Base-by-base conservation (phyloP, 1,140 invertebrate genomes). In the Psix sp. region DNA sequence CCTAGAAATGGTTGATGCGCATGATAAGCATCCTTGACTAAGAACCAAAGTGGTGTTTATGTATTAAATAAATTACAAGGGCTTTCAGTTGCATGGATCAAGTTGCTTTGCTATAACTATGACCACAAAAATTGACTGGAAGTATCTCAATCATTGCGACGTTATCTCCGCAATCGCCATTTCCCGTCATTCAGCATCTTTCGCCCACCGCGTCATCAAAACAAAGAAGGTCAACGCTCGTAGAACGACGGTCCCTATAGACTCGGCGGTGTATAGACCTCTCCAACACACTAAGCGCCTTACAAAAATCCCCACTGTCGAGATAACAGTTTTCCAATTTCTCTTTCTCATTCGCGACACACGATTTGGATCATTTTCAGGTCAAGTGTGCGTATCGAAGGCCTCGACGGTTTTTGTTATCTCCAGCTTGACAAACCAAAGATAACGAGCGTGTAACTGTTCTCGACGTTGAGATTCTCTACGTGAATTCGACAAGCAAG, bases 211-310 rank as follows among this genome's bases (percentile, higher is more conserved):
- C 31, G 18, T 38, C 29, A n/a, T 52, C 60, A 65, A 65, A 65
- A 65, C 60, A 65, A 65, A 65, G 59, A 56, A 54, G 62, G 62
- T 56, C 62, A 66, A 66, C 33, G 62, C 51, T 56, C 62, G 62
- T 66, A 40, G 39, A 66, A 56, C 59, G 60, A 54, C 63, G 33
- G 21, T 48, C 40, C 36, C 29, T 40, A 16, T 17, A 6, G 20
- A 11, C 14, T 9, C 13, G 10, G 13, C 26, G 5, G 7, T 18
- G 51, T 26, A 51, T 45, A 43, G 52, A 45, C 63, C 57, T 57
- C 63, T 67, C 49, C 18, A 29, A 26, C 40, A 15, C 48, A 15
- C 20, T 26, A 29, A 56, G 51, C 43, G 45, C 43, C 51, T 54
- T 66, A 48, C 48, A 65, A 66, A 66, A 56, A 49, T 56, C 13